Percentiles rank a stretch among this genome's conserved stretches.
phyloP scores from a whole-genome alignment of 2,888 invertebrate species.

The Coronaproctus castanopsis region DNA sequence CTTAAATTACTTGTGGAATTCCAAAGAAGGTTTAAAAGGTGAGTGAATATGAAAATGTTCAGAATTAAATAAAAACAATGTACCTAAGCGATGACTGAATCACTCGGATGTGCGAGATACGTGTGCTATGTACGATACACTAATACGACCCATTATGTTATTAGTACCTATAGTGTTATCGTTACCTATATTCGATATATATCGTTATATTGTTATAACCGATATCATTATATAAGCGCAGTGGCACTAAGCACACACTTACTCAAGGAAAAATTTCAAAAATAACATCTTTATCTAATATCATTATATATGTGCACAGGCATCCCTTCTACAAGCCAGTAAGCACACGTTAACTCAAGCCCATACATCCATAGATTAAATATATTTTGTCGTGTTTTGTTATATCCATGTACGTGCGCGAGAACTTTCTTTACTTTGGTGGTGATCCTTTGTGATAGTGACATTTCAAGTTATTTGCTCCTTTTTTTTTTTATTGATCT shows the following conservation, averaged over 20 bases:
- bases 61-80: neutral
- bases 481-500: slow-evolving; percentile 1
- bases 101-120: neutral
- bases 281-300: too few relatives aligned
- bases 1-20: neutral
- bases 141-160: too few relatives aligned
- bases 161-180: too few relatives aligned
- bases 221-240: too few relatives aligned
- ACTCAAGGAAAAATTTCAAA: too few relatives aligned
- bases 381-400: slow-evolving; percentile 3
- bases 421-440: slow-evolving; percentile 1
- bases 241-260: too few relatives aligned
- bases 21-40: neutral
- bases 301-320: too few relatives aligned
- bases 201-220: too few relatives aligned
- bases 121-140: too few relatives aligned
- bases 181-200: too few relatives aligned
- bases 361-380: slow-evolving; percentile 1
- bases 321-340: too few relatives aligned
- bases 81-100: neutral
- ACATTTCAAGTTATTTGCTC: slow-evolving; percentile 1
- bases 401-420: slow-evolving; percentile 1
- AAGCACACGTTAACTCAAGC: slow-evolving; percentile 1
- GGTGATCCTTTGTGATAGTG: slow-evolving; percentile 1
- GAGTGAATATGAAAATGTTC: slow-evolving; percentile 1